Conservation (phyloP, 2,888 invertebrate genomes). For the Epirrita christyi region DNA sequence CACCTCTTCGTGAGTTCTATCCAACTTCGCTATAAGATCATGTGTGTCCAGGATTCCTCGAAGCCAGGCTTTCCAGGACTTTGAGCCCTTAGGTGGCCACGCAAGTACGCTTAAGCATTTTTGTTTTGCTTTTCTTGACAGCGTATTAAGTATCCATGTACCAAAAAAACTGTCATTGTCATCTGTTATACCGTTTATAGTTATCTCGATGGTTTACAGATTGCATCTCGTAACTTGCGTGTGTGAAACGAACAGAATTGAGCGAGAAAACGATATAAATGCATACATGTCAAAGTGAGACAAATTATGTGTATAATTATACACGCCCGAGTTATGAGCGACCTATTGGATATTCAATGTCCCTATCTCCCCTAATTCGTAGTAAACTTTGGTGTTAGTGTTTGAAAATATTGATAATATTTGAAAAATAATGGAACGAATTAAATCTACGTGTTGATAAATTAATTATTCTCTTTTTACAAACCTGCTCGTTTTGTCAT, state of each 20-base stretch:
- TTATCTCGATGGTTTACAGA: constrained; percentile 5
- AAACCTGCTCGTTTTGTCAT: constrained; percentile 19
- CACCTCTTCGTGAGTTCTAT: no score
- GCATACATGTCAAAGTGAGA: background rate
- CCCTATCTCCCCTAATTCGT: constrained; percentile 20
- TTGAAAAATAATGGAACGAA: constrained; percentile 13
- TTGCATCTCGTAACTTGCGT: constrained; percentile 1
- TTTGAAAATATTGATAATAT: constrained; percentile 9
- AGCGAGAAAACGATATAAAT: background rate
- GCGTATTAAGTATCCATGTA: no score
- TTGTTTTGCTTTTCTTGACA: no score
- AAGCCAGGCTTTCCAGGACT: no score
- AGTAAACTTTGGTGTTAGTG: constrained; percentile 26
- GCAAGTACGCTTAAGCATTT: no score
- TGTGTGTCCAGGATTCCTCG: no score
- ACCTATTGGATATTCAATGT: constrained; percentile 8
- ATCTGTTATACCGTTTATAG: no score
- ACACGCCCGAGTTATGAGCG: constrained; percentile 8
- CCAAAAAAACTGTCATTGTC: no score
- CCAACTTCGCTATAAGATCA: no score
- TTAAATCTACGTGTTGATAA: constrained; percentile 31
- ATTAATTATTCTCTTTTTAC: constrained; percentile 38
- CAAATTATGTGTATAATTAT: background rate
- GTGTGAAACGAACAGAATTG: constrained; percentile 1
- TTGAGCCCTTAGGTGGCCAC: no score